These are phyloP conservation scores for Chauna torquata DNA, from an alignment of 2,113 vertebrate species.

Conservation along the genomic window DNA sequence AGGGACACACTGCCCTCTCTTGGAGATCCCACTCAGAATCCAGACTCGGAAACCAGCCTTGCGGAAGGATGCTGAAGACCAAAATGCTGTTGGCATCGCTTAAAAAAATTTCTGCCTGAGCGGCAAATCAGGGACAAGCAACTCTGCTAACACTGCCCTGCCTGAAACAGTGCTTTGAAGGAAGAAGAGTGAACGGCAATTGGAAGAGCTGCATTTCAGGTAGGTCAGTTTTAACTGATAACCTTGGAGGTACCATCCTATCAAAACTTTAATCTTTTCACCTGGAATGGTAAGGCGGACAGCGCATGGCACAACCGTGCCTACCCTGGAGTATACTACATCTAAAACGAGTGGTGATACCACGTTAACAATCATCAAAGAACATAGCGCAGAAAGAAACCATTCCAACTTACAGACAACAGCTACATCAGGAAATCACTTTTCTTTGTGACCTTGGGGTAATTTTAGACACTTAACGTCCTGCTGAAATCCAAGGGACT, in stretches of 20 bases:
- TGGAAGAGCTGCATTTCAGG: not conserved
- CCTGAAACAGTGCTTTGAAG: accelerated
- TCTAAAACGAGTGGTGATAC: accelerated
- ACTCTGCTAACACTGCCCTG: not conserved
- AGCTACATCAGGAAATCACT: accelerated
- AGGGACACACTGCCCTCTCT: slow-evolving; percentile 58
- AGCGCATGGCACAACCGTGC: not conserved
- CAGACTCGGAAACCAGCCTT: not conserved
- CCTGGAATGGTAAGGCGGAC: not conserved
- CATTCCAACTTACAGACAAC: accelerated
- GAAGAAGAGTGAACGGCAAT: accelerated
- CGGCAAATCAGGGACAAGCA: not conserved
- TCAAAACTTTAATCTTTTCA: accelerated
- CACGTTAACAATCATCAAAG: accelerated
- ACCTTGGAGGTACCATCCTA: not conserved
- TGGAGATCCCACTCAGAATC: not conserved
- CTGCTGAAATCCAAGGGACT: not conserved
- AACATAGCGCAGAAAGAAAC: accelerated
- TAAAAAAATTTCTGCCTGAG: not conserved
- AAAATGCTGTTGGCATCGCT: not conserved
- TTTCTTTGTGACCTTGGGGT: not conserved
- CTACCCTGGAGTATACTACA: accelerated
- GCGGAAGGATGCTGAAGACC: accelerated
- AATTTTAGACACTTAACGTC: not conserved
- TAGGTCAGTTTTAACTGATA: not conserved